A percentile compares a stretch with the other conserved stretches of the same genome.
phyloP scores from a whole-genome alignment of 1,140 invertebrate species.

The Ectropis grisescens region DNA sequence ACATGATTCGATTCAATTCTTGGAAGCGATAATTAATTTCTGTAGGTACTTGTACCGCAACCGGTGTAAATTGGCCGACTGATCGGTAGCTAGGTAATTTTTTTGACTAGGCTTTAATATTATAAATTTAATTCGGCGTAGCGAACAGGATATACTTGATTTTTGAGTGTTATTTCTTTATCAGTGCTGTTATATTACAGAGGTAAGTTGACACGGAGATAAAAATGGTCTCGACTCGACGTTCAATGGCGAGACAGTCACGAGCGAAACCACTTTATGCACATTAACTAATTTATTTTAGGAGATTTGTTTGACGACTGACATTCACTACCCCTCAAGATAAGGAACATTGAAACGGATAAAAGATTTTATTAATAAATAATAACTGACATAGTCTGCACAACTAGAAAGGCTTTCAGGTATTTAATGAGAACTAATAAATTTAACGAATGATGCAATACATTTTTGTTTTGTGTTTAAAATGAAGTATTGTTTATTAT shows the following conservation, averaged over 20 bases:
- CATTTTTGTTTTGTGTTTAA: too few species aligned
- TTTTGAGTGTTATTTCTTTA: not conserved
- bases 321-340: slow-evolving; percentile 27
- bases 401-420: too few species aligned
- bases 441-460: too few species aligned
- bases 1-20: slow-evolving; percentile 14
- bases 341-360: slow-evolving; percentile 23
- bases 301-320: slow-evolving; percentile 35
- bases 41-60: slow-evolving; percentile 9
- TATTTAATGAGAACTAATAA: too few species aligned
- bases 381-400: too few species aligned
- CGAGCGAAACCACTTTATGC: slow-evolving; percentile 49
- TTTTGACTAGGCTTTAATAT: slow-evolving; percentile 2
- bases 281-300: slow-evolving; percentile 53
- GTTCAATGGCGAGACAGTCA: slow-evolving; percentile 50
- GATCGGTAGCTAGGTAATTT: slow-evolving; percentile 13
- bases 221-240: slow-evolving; percentile 29
- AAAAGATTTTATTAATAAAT: slow-evolving; percentile 27
- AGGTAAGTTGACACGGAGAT: slow-evolving; percentile 38
- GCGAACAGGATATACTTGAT: too few species aligned
- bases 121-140: too few species aligned
- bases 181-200: slow-evolving; percentile 34
- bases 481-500: too few species aligned
- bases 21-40: slow-evolving; percentile 17
- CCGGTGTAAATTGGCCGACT: slow-evolving; percentile 14